phyloP scores from a whole-genome alignment of 2,113 vertebrate species.

The Lichenostomus cassidix region DNA sequence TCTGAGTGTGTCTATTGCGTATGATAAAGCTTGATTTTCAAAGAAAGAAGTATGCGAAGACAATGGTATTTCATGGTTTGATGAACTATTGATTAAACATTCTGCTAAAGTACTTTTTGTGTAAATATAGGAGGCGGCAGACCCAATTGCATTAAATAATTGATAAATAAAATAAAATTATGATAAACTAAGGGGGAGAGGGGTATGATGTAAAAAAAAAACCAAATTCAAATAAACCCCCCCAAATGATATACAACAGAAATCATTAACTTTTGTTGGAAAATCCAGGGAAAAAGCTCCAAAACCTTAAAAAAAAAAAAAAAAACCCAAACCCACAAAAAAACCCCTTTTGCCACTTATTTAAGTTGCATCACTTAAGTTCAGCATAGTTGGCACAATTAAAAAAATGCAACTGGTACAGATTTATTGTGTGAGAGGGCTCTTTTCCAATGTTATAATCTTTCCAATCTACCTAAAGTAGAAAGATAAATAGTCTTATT shows the following conservation, averaged over 20 bases:
- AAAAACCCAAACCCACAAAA: background rate
- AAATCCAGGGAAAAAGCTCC: background rate
- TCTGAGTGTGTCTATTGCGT: accelerated
- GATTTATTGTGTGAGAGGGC: accelerated
- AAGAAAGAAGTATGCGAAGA: background rate
- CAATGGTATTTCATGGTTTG: background rate
- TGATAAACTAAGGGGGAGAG: background rate
- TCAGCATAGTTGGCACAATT: background rate
- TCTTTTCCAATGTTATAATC: background rate
- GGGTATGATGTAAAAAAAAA: background rate
- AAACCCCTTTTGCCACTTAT: accelerated
- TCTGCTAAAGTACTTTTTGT: background rate
- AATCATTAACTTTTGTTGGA: background rate
- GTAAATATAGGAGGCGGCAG: background rate
- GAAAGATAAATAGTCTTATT: background rate
- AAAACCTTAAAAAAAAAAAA: background rate
- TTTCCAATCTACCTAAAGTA: background rate
- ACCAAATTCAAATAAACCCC: background rate
- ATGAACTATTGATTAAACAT: background rate
- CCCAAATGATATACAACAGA: accelerated
- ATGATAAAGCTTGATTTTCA: background rate
- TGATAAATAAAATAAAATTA: background rate
- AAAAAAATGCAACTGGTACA: background rate
- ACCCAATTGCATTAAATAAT: background rate
- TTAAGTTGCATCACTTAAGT: background rate